These are phyloP conservation scores for Cyphomyrus plagiostoma DNA, from an alignment of 2,113 vertebrate genomes.

Conservation along the genomic window DNA sequence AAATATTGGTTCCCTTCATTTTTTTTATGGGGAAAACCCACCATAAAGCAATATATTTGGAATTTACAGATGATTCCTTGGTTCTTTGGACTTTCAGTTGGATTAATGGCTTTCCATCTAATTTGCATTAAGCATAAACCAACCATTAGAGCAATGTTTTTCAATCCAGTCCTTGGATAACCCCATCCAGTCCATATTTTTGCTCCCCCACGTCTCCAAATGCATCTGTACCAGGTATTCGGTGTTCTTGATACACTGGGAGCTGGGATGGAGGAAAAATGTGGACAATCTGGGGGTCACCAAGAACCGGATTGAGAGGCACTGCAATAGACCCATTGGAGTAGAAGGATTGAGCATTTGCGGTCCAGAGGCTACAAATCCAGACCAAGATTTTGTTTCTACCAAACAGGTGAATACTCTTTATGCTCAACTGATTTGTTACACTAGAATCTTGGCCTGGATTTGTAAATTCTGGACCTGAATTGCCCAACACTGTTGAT, in stretches of 20 bases:
- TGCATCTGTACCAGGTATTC: neutral
- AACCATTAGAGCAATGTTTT: neutral
- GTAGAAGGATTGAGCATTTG: neutral
- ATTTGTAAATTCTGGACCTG: too few relatives aligned
- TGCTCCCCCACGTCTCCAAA: neutral
- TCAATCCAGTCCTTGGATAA: neutral
- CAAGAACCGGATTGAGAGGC: neutral
- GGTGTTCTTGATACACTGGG: neutral
- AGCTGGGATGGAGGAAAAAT: neutral
- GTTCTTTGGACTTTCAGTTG: neutral
- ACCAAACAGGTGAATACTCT: too few relatives aligned
- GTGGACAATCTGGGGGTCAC: neutral
- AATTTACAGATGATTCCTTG: neutral
- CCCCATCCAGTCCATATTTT: neutral
- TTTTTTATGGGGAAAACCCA: neutral
- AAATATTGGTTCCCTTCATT: neutral
- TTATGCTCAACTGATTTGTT: too few relatives aligned
- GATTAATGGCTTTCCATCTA: neutral
- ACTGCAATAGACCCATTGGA: neutral
- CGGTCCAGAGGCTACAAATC: too few relatives aligned
- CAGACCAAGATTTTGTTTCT: too few relatives aligned
- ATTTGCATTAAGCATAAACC: neutral
- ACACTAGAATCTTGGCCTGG: too few relatives aligned
- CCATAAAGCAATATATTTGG: neutral
- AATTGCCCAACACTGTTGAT: too few relatives aligned